These are phyloP conservation scores for Coptodon rendalli DNA, from an alignment of 2,113 vertebrate species.

Conservation along the genomic window DNA sequence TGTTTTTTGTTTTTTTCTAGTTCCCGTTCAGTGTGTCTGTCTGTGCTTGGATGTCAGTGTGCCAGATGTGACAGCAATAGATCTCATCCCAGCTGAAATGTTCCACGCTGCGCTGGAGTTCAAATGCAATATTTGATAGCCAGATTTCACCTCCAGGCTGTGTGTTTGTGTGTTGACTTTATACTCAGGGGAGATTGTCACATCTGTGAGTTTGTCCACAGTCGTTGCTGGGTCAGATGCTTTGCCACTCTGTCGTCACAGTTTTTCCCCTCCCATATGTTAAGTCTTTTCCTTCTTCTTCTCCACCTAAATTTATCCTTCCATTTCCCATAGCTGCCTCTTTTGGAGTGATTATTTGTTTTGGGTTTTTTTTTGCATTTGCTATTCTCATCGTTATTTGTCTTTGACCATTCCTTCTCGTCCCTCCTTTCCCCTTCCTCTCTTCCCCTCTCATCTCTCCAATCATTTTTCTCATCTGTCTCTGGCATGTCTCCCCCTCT, in stretches of 20 bases:
- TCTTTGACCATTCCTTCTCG: not conserved
- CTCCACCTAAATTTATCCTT: not conserved
- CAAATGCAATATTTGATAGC: slow-evolving; percentile 20
- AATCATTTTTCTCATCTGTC: not conserved
- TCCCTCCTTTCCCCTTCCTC: not conserved
- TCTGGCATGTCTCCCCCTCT: not conserved
- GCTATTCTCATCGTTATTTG: not conserved
- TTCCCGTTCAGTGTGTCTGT: not conserved
- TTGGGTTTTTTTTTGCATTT: not conserved
- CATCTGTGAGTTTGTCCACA: slow-evolving; percentile 60
- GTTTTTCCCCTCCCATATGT: not conserved
- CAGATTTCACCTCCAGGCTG: slow-evolving; percentile 41
- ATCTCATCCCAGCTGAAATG: not conserved
- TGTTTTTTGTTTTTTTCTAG: not conserved
- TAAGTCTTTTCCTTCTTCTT: not conserved
- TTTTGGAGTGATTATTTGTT: not conserved
- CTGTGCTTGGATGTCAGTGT: not conserved
- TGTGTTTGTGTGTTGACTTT: slow-evolving; percentile 25
- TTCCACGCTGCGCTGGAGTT: not conserved
- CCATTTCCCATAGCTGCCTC: not conserved
- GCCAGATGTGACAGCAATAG: slow-evolving; percentile 30
- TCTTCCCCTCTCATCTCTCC: not conserved
- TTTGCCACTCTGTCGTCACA: not conserved
- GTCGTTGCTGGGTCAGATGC: slow-evolving; percentile 38
- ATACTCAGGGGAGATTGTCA: slow-evolving; percentile 35